Conservation (phyloP, 1,140 invertebrate species). For the Aphelenchoides avenae region DNA sequence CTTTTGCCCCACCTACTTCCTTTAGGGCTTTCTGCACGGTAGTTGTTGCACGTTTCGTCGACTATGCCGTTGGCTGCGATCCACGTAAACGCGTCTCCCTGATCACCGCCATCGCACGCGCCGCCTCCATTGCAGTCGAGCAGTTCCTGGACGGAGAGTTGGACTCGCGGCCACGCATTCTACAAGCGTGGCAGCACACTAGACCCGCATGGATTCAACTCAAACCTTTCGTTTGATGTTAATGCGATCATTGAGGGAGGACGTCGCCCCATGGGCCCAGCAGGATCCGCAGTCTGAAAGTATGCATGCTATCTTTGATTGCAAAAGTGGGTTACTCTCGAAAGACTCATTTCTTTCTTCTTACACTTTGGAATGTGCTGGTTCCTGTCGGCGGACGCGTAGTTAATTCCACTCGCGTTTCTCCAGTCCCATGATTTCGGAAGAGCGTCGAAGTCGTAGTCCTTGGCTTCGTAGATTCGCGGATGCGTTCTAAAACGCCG, state of each 20-base stretch:
- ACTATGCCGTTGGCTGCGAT: constrained; percentile 62
- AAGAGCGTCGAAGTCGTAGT: constrained; percentile 14
- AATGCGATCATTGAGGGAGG: constrained; percentile 61
- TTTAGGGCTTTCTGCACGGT: constrained; percentile 63
- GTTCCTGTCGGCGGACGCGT: constrained; percentile 61
- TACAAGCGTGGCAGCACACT: not conserved
- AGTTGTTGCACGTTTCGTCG: constrained; percentile 64
- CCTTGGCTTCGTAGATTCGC: no score
- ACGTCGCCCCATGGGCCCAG: constrained; percentile 61
- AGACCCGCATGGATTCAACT: constrained; percentile 42
- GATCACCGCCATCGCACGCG: constrained; percentile 60
- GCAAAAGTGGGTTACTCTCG: not conserved
- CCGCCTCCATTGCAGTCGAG: constrained; percentile 60
- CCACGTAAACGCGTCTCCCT: constrained; percentile 60
- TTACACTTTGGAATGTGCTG: constrained; percentile 46
- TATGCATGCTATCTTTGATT: not conserved
- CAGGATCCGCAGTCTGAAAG: constrained; percentile 63
- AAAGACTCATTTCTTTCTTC: no score
- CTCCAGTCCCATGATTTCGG: constrained; percentile 60
- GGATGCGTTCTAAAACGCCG: no score
- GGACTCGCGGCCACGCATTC: constrained; percentile 51
- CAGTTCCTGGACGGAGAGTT: constrained; percentile 58
- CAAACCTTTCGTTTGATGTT: constrained; percentile 62
- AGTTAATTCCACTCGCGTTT: constrained; percentile 62
- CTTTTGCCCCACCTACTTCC: not conserved